Conservation (phyloP, 2,888 invertebrate species). For the Schizotus pectinicornis region DNA sequence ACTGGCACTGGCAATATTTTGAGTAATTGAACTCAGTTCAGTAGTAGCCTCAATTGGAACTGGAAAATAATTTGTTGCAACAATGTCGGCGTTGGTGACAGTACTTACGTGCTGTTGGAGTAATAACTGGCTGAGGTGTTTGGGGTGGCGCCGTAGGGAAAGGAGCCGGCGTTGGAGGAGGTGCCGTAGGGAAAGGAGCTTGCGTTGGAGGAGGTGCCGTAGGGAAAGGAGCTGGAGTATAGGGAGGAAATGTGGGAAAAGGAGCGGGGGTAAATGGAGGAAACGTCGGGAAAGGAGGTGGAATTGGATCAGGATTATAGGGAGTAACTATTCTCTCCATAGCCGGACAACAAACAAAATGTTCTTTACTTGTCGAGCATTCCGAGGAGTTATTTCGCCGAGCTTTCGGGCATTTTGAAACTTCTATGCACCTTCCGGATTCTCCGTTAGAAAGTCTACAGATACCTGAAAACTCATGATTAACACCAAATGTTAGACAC, state of each 20-base stretch:
- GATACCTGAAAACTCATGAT: background rate
- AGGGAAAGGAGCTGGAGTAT: background rate
- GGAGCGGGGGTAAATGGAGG: background rate
- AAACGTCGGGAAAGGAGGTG: background rate
- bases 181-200: background rate
- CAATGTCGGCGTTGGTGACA: too few relatives aligned
- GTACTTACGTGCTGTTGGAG: background rate
- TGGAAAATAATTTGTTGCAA: background rate
- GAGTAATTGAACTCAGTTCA: background rate
- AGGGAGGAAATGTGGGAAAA: background rate
- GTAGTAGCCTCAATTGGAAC: background rate
- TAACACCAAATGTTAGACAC: background rate
- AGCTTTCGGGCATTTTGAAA: conserved; percentile 1
- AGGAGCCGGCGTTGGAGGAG: background rate
- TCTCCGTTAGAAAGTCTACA: conserved; percentile 4
- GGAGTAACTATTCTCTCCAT: conserved; percentile 23
- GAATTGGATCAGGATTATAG: background rate
- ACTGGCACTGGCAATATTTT: conserved; percentile 3
- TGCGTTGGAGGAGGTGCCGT: background rate
- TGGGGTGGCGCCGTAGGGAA: background rate
- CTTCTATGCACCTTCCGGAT: conserved; percentile 2
- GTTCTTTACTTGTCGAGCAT: too few relatives aligned
- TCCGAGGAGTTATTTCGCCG: background rate
- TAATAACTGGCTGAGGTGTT: background rate
- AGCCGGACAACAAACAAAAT: conserved; percentile 13